A percentile compares a stretch with the other conserved stretches of the same genome.
phyloP scores from a whole-genome alignment of 2,888 invertebrate genomes.

The Xestia c-nigrum region DNA sequence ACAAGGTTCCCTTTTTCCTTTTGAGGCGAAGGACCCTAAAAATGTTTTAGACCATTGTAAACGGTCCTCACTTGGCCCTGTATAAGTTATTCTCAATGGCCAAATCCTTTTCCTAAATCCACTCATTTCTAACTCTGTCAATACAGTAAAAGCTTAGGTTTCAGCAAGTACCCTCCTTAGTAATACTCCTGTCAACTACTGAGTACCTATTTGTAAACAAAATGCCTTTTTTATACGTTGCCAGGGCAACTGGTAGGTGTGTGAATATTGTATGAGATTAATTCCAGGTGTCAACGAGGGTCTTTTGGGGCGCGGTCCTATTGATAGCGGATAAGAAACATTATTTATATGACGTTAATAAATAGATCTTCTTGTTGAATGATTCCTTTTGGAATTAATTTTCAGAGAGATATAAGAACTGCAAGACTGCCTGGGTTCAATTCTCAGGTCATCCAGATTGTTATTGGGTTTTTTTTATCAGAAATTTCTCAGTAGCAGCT shows the following conservation, averaged over 20 bases:
- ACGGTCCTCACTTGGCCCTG: neutral
- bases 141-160: conserved; percentile 11
- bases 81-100: neutral
- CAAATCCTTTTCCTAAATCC: conserved; percentile 3
- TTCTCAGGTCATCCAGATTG: too few species aligned
- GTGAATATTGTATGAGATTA: conserved; percentile 76
- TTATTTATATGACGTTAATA: neutral
- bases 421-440: too few species aligned
- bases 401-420: too few species aligned
- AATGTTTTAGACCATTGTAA: neutral
- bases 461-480: too few species aligned
- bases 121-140: neutral
- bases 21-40: neutral
- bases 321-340: conserved; percentile 4
- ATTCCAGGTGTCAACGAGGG: conserved; percentile 59
- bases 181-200: conserved; percentile 34
- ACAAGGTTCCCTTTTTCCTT: neutral
- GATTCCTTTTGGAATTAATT: too few species aligned
- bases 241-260: conserved; percentile 60
- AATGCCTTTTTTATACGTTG: conserved; percentile 45
- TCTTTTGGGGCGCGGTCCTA: conserved; percentile 5
- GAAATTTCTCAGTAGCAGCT: too few species aligned
- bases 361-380: neutral
- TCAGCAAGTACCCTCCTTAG: conserved; percentile 21
- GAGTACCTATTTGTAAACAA: conserved; percentile 46